Evolutionary conservation across 1,140 invertebrate genomes (phyloP), one percentile per base, ranked within the genome.

Genomic region (Hylaeus volcanicus): DNA sequence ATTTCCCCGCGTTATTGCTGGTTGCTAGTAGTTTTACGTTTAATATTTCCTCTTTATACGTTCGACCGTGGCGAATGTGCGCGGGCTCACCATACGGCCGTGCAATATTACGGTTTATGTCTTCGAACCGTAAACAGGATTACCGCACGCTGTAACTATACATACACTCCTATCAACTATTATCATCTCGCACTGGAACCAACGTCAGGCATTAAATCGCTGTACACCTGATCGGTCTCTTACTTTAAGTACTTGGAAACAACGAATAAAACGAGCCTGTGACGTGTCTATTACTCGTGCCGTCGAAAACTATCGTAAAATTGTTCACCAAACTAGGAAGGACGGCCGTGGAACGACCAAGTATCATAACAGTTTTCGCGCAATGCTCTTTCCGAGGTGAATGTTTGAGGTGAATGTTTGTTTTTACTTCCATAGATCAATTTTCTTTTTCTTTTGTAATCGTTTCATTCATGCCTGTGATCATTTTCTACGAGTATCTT

Each of bases 41-140:
- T 39, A 53, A 63, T 63, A 74, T 39, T 61, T 63, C 26, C 60
- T 5, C 43, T 26, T 39, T 61, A n/a, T 12, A 48, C 60, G 26
- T 37, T 39, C 45, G 15, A 2, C 12, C 41, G 41, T 45, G 43
- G 43, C 15, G 37, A 63, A 74, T 37, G 26, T 9, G 45, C 37
- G 9, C 72, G 15, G 26, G 15, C 26, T 53, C 26, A 41, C 15
- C 14, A 51, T 39, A 48, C 60, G 12, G 45, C 65, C 45, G 26
- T 68, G 65, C 65, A 68, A n/a, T 68, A 68, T 68, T 68, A 51
- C 11, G 48, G 65, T 68, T 68, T 68, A 68, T 68, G 61, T 14
- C 45, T 41, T 65, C 73, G 45, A 65, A 43, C 61, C 60, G 48
- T 74, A 65, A 74, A 74, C 61, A 74, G 73, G 73, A 74, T 74